Conservation (phyloP, 1,140 invertebrate genomes). For the Pogonomyrmex barbatus region DNA sequence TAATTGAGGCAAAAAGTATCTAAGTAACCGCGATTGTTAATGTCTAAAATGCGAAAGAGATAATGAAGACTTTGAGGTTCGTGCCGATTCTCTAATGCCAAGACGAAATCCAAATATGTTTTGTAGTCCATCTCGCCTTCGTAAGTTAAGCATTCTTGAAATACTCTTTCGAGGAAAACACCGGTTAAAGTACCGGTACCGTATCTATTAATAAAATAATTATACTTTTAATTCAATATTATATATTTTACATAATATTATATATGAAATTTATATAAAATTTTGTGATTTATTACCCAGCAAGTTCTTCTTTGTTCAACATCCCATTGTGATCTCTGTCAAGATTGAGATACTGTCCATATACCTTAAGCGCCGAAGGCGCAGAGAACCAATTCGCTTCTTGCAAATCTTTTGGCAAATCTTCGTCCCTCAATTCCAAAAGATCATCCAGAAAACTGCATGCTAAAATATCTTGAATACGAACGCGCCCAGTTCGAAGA, state of each 20-base stretch:
- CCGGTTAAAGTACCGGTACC: constrained; percentile 96
- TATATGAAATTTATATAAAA: constrained; percentile 12
- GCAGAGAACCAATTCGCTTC: constrained; percentile 98
- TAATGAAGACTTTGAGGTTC: constrained; percentile 97
- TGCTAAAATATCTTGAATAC: constrained; percentile 96
- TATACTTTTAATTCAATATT: constrained; percentile 26
- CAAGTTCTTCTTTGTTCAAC: constrained; percentile 95
- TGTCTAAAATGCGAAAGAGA: constrained; percentile 96
- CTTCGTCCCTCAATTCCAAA: constrained; percentile 94
- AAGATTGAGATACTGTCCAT: constrained; percentile 97
- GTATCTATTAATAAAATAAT: constrained; percentile 87
- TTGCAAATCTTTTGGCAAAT: constrained; percentile 92
- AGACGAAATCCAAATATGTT: constrained; percentile 97
- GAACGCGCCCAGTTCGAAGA: constrained; percentile 93
- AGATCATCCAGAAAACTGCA: constrained; percentile 97
- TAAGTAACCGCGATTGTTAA: constrained; percentile 94
- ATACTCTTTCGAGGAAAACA: constrained; percentile 96
- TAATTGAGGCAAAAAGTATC: constrained; percentile 96
- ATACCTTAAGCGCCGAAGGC: constrained; percentile 94
- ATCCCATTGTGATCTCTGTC: constrained; percentile 98
- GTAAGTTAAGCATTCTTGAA: constrained; percentile 98
- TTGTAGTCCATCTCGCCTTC: constrained; percentile 99
- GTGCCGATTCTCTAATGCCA: constrained; percentile 96
- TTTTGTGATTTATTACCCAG: constrained; percentile 87
- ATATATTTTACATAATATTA: constrained; percentile 5